phyloP scores from a whole-genome alignment of 2,797 vertebrate genomes.

The Lagodon rhomboides region DNA sequence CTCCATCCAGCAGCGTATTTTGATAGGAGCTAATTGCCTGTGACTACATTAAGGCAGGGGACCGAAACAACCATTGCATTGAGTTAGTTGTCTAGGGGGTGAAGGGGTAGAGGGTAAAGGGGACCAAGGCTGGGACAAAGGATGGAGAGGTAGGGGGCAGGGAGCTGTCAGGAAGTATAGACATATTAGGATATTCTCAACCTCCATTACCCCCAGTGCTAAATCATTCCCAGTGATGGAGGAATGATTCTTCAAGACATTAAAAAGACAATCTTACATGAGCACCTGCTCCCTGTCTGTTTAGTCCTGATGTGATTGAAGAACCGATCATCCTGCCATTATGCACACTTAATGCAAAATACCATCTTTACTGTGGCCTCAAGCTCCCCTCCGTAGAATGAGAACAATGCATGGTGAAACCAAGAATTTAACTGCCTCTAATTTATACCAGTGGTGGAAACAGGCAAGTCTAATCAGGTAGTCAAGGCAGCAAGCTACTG shows the following conservation, averaged over 20 bases:
- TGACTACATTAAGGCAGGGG: constrained; percentile 75
- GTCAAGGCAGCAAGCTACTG: constrained; percentile 68
- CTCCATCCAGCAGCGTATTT: constrained; percentile 73
- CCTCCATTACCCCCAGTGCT: constrained; percentile 59
- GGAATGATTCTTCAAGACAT: constrained; percentile 60
- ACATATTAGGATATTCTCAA: constrained; percentile 67
- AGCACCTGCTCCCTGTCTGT: constrained; percentile 69
- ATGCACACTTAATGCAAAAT: constrained; percentile 44
- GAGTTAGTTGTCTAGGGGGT: constrained; percentile 49
- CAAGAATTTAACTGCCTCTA: constrained; percentile 51
- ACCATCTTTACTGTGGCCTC: constrained; percentile 27
- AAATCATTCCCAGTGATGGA: constrained; percentile 61
- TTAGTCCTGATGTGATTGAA: constrained; percentile 41
- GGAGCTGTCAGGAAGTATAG: constrained; percentile 63
- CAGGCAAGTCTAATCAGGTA: constrained; percentile 66
- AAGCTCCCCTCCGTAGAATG: constrained; percentile 2
- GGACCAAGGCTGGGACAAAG: constrained; percentile 23
- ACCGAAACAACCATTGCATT: constrained; percentile 70
- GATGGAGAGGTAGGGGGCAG: constrained; percentile 8
- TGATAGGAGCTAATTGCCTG: constrained; percentile 81
- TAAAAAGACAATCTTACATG: constrained; percentile 59
- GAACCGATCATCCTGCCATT: constrained; percentile 46
- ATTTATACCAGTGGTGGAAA: constrained; percentile 66
- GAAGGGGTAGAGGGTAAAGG: constrained; percentile 25
- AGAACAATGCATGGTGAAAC: constrained; percentile 35